Base-by-base conservation (phyloP, 2,797 vertebrate species). In the Discoglossus pictus region DNA sequence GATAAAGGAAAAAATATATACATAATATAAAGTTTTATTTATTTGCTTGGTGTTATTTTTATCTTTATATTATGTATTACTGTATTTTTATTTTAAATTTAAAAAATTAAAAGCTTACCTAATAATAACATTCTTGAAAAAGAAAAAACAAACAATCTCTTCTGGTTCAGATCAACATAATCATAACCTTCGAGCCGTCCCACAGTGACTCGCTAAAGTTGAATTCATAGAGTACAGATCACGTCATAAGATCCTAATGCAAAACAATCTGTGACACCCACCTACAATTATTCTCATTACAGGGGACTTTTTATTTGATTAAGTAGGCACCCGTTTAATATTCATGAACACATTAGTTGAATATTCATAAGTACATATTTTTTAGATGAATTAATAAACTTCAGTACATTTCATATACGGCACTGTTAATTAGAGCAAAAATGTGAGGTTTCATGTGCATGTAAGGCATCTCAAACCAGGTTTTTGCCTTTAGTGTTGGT, bases 281-380 rank as follows among this genome's bases (percentile, higher is more conserved):
- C 40, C 38, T 50, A 64, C 44, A 53, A 54, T 55, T 43, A 55
- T 36, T 23, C 47, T 42, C 43, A 20, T 46, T 47, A 46, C 25
- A 36, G 35, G 34, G 18, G 53, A 50, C 34, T 58, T 24, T 58
- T 34, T 66, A 31, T 66, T 66, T 66, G 43, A 58, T 66, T 44
- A 50, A 24, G 44, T 48, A 58, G 40, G 23, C 25, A 35, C 16
- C 3, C 20, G 11, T 39, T 48, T 48, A 66, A 66, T 66, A 66
- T 58, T 39, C 53, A 66, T 48, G 9, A 66, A 46, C 9, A 58
- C 13, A 12, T 20, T n/a, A 17, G 43, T 58, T 66, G 53, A 66
- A 66, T 66, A 66, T 66, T 58, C 53, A 66, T 13, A 11, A 39
- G 53, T 23, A 40, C 58, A n/a, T n/a, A n/a, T 18, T 38, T 13